Evolutionary conservation across 2,888 invertebrate genomes (phyloP).

Genomic region (Drosophila mercatorum): DNA sequence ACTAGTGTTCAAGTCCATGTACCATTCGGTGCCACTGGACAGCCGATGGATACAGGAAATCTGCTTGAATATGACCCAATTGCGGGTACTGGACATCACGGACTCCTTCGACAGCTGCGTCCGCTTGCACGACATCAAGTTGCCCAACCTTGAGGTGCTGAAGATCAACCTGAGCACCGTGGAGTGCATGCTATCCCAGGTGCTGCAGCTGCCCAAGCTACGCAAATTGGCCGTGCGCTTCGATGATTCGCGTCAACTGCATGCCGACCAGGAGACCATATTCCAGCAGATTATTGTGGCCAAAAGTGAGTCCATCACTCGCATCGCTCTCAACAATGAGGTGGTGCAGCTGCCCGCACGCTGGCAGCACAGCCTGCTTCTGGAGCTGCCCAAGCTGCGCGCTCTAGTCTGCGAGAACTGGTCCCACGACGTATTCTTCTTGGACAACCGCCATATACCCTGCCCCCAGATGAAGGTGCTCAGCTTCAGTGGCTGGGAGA

Average conservation of each 20-base stretch:
- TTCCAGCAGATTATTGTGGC: conserved; percentile 70
- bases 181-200: conserved; percentile 56
- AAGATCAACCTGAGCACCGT: conserved; percentile 68
- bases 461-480: conserved; percentile 64
- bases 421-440: conserved; percentile 65
- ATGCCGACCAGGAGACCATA: conserved; percentile 67
- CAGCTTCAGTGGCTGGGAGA: conserved; percentile 73
- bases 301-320: conserved; percentile 64
- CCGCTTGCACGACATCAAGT: conserved; percentile 56
- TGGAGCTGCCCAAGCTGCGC: conserved; percentile 63
- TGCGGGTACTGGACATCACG: conserved; percentile 64
- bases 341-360: conserved; percentile 58
- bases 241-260: conserved; percentile 65
- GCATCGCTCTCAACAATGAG: conserved; percentile 71
- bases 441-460: conserved; percentile 62
- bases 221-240: conserved; percentile 59
- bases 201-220: conserved; percentile 61
- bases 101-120: conserved; percentile 66
- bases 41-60: conserved; percentile 66
- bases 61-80: conserved; percentile 55
- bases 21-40: conserved; percentile 64
- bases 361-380: conserved; percentile 58
- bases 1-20: conserved; percentile 65
- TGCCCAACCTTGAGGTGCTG: conserved; percentile 69
- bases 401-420: conserved; percentile 65